These are phyloP conservation scores for Mnemiopsis leidyi DNA, from an alignment of 37 sponge, comb jelly and placozoan species.

Conservation along the genomic window DNA sequence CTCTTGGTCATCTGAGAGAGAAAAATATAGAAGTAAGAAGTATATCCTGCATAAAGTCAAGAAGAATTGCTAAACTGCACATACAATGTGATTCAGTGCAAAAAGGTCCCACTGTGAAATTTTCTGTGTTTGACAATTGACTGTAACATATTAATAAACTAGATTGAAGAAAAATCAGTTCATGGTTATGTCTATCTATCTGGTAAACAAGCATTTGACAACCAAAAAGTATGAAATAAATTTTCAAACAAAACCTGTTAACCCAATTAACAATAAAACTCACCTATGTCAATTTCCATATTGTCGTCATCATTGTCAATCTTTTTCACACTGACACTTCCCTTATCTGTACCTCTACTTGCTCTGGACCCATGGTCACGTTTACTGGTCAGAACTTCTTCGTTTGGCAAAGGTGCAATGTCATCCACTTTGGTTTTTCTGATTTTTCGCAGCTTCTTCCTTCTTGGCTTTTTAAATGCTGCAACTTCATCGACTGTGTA, in stretches of 20 bases:
- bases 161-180: too few relatives aligned
- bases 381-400: not conserved
- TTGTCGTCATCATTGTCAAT: not conserved
- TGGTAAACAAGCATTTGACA: too few relatives aligned
- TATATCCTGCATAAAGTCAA: too few relatives aligned
- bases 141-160: too few relatives aligned
- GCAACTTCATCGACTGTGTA: conserved; percentile 89
- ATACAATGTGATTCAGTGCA: too few relatives aligned
- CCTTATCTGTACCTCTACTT: not conserved
- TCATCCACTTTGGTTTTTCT: conserved; percentile 70
- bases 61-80: too few relatives aligned
- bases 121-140: too few relatives aligned
- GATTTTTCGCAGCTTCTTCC: conserved; percentile 69
- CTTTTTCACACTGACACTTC: not conserved
- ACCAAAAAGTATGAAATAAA: too few relatives aligned
- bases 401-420: conserved; percentile 62
- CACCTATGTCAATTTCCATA: conserved; percentile 37
- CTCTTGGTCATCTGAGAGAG: not conserved
- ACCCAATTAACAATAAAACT: too few relatives aligned
- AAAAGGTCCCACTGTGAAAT: too few relatives aligned
- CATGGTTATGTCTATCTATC: too few relatives aligned
- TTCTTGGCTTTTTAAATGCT: conserved; percentile 80
- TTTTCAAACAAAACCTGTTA: too few relatives aligned
- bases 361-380: conserved; percentile 62
- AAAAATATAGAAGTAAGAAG: not conserved